phyloP scores from a whole-genome alignment of 1,140 invertebrate genomes.

The Trinorchestia longiramus region DNA sequence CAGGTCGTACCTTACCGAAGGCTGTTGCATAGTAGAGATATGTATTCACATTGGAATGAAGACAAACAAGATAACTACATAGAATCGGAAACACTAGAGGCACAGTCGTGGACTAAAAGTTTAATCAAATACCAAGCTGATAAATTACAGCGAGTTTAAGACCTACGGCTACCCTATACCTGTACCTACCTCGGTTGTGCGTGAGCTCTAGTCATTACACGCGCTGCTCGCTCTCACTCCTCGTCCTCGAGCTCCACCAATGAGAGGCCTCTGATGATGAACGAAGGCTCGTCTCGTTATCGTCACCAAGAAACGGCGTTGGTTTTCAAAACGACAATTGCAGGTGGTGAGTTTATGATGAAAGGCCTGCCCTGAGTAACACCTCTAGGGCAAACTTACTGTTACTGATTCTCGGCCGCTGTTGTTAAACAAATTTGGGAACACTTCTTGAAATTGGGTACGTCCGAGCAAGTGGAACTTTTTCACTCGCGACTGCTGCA shows the following conservation, averaged over 20 bases:
- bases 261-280: slow-evolving; percentile 1
- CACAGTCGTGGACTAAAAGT: background rate
- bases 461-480: background rate
- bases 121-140: background rate
- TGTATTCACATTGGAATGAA: background rate
- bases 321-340: background rate
- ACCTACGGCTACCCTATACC: background rate
- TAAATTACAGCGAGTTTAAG: background rate
- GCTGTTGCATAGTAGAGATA: background rate
- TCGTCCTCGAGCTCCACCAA: background rate
- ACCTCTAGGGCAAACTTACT: background rate
- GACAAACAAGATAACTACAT: background rate
- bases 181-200: background rate
- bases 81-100: background rate
- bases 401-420: background rate
- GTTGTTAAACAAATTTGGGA: background rate
- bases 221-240: background rate
- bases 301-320: slow-evolving; percentile 25
- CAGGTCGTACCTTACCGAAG: background rate
- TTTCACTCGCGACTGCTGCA: background rate
- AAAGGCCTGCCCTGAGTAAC: background rate
- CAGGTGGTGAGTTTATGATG: background rate
- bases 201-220: background rate
- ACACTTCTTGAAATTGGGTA: background rate
- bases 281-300: slow-evolving; percentile 12